A percentile compares a stretch with the other conserved stretches of the same genome.
phyloP scores from a whole-genome alignment of 2,888 invertebrate genomes.

The Acronicta alni region DNA sequence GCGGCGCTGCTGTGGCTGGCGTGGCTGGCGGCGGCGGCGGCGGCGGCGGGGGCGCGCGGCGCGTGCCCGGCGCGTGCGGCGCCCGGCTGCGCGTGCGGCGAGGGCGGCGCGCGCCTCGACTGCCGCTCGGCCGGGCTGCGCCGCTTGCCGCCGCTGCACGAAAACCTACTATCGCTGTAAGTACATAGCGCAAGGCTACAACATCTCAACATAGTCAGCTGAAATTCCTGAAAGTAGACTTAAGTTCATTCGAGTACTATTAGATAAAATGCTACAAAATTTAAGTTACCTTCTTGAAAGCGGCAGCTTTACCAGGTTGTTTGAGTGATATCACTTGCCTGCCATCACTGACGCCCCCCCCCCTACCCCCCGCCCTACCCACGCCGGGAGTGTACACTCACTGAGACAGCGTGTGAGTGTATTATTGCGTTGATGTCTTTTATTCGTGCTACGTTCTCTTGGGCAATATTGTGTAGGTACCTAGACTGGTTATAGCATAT shows the following conservation, averaged over 20 bases:
- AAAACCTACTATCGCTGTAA: constrained; percentile 70
- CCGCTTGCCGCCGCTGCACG: constrained; percentile 73
- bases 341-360: too few relatives aligned
- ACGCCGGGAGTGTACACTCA: too few relatives aligned
- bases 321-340: too few relatives aligned
- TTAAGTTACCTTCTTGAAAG: too few relatives aligned
- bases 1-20: constrained; percentile 29
- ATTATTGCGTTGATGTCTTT: constrained; percentile 58
- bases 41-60: constrained; percentile 20
- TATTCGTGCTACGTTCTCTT: constrained; percentile 12
- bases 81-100: constrained; percentile 71
- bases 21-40: constrained; percentile 8
- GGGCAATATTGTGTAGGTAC: too few relatives aligned
- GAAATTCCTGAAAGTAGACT: too few relatives aligned
- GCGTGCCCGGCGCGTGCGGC: constrained; percentile 59
- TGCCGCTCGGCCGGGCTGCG: constrained; percentile 74
- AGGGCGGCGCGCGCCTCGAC: constrained; percentile 68
- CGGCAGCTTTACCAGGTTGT: too few relatives aligned
- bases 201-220: too few relatives aligned
- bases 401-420: neutral
- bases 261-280: too few relatives aligned
- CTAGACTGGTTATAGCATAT: too few relatives aligned
- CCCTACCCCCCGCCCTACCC: too few relatives aligned
- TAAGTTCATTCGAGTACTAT: too few relatives aligned
- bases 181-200: constrained; percentile 44